phyloP scores from a whole-genome alignment of 2,113 vertebrate species.

The Lampris incognitus region DNA sequence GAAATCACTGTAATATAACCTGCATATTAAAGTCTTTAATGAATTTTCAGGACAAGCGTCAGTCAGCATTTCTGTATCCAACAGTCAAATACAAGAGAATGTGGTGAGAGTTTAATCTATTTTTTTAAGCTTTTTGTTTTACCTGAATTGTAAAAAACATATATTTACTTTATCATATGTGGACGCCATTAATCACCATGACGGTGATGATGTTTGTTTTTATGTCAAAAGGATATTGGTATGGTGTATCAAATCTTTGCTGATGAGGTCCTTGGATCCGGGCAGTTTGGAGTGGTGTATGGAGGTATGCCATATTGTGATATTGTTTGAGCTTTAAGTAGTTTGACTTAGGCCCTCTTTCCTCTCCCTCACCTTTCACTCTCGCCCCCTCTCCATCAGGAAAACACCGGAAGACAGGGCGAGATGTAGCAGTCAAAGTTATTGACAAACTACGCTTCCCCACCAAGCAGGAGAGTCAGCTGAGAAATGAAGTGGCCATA shows the following conservation, averaged over 20 bases:
- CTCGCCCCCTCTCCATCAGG: slow-evolving; percentile 61
- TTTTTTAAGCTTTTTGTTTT: neutral
- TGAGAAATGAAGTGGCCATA: slow-evolving; percentile 87
- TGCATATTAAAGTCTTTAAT: slow-evolving; percentile 10
- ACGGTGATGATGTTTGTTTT: neutral
- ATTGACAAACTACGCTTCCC: slow-evolving; percentile 87
- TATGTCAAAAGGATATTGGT: slow-evolving; percentile 85
- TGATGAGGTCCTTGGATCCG: slow-evolving; percentile 91
- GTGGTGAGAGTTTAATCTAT: slow-evolving; percentile 80
- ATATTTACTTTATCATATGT: too few species aligned
- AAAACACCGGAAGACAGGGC: slow-evolving; percentile 79
- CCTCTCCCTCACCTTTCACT: neutral
- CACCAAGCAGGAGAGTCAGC: slow-evolving; percentile 86
- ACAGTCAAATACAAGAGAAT: slow-evolving; percentile 92
- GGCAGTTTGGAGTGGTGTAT: slow-evolving; percentile 93
- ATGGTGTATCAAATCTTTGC: slow-evolving; percentile 94
- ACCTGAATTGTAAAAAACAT: neutral
- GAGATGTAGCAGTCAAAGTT: slow-evolving; percentile 83
- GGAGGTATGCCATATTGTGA: slow-evolving; percentile 80
- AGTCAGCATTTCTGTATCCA: slow-evolving; percentile 90
- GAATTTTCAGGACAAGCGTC: slow-evolving; percentile 87
- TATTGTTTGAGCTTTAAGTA: neutral
- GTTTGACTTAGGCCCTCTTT: too few species aligned
- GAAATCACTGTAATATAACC: neutral
- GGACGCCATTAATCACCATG: neutral